Percentiles rank a stretch among this genome's conserved stretches.
These are phyloP conservation scores for Formica exsecta DNA, from an alignment of 1,140 invertebrate species.

Conservation along the genomic window DNA sequence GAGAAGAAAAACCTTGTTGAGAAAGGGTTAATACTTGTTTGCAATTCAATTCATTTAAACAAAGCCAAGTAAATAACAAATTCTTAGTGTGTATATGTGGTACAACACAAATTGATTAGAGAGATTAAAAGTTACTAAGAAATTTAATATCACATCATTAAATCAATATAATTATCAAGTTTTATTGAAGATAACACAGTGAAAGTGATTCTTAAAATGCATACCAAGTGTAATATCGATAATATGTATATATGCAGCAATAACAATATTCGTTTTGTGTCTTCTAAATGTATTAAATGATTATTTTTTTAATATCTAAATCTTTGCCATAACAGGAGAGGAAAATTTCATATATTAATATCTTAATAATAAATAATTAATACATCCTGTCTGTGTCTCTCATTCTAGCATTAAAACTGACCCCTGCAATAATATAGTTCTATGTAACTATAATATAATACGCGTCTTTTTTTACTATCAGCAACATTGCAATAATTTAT, in stretches of 20 bases:
- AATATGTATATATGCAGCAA: slow-evolving; percentile 22
- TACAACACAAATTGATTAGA: slow-evolving; percentile 16
- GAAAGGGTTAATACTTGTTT: background rate
- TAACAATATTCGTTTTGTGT: background rate
- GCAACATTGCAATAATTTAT: slow-evolving; percentile 75
- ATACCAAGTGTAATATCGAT: background rate
- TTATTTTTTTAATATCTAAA: slow-evolving; percentile 16
- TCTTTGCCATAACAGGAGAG: slow-evolving; percentile 33
- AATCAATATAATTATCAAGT: background rate
- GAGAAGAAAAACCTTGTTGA: background rate
- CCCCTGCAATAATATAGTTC: background rate
- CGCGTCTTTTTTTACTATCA: slow-evolving; percentile 47
- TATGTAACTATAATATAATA: slow-evolving; percentile 71
- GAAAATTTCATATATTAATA: slow-evolving; percentile 41
- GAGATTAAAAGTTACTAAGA: slow-evolving; percentile 22
- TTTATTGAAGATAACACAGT: slow-evolving; percentile 4
- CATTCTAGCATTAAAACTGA: slow-evolving; percentile 8
- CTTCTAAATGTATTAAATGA: slow-evolving; percentile 40
- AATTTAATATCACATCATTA: slow-evolving; percentile 53
- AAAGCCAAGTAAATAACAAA: background rate
- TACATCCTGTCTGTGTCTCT: slow-evolving; percentile 15
- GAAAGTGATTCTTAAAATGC: background rate
- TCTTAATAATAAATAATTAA: slow-evolving; percentile 49
- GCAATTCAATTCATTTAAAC: background rate
- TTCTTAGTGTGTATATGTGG: slow-evolving; percentile 1